These are phyloP conservation scores for Phocoena phocoena DNA, from an alignment of 2,113 vertebrate genomes.

Conservation along the genomic window DNA sequence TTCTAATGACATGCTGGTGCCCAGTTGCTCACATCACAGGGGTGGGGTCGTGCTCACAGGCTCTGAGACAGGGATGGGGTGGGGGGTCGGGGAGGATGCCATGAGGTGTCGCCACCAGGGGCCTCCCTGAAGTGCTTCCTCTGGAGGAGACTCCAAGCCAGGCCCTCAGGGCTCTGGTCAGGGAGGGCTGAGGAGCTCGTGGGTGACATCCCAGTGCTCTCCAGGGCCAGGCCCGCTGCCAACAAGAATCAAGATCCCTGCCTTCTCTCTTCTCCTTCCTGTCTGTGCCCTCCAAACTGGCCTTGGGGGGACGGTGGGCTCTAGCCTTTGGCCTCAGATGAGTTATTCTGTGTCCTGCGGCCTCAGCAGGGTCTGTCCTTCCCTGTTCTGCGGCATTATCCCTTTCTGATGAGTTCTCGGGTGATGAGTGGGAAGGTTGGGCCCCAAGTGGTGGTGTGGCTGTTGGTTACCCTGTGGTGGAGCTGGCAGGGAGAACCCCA, in stretches of 20 bases:
- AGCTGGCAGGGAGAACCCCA: neutral
- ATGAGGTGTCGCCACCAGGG: rapidly evolving
- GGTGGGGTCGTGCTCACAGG: rapidly evolving
- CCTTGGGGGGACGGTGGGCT: neutral
- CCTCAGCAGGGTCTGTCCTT: neutral
- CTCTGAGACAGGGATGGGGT: neutral
- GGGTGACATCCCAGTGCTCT: neutral
- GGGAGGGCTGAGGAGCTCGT: neutral
- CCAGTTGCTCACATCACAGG: neutral
- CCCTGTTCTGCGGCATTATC: neutral
- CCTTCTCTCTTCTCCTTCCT: neutral
- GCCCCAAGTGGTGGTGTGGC: neutral
- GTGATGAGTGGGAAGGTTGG: neutral
- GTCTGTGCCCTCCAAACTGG: neutral
- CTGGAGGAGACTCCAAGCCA: rapidly evolving
- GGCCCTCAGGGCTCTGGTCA: neutral
- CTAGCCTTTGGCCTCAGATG: neutral
- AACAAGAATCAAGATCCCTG: neutral
- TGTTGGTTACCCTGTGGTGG: neutral
- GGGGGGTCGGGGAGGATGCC: no score
- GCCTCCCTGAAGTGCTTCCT: neutral
- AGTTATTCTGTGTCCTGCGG: neutral
- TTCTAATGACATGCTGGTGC: neutral
- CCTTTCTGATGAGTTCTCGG: neutral
- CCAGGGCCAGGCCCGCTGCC: neutral